phyloP scores from a whole-genome alignment of 2,113 vertebrate genomes.

The Sigmodon hispidus region DNA sequence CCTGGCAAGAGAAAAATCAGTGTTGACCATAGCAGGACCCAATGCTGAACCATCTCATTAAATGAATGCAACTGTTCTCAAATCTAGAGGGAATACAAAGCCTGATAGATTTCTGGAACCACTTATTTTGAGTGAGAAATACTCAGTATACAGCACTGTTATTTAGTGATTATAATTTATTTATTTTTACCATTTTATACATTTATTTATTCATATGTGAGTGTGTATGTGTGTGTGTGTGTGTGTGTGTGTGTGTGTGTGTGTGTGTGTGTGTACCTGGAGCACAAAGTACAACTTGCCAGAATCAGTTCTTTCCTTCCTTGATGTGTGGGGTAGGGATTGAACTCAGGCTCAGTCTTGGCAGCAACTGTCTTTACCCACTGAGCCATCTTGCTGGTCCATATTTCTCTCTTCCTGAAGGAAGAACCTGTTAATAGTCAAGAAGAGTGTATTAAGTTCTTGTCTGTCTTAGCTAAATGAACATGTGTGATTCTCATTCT shows the following conservation, averaged over 20 bases:
- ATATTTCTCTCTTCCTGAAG: not conserved
- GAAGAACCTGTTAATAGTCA: not conserved
- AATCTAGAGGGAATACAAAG: not conserved
- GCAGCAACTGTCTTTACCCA: not conserved
- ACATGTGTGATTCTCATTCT: not conserved
- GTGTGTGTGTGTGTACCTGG: not conserved
- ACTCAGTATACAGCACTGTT: not conserved
- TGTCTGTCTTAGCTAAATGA: constrained; percentile 4
- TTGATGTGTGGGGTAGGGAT: not conserved
- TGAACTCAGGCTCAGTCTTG: not conserved
- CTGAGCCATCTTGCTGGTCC: no score
- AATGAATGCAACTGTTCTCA: not conserved
- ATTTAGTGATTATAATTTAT: not conserved
- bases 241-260: not conserved
- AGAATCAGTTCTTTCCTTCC: not conserved
- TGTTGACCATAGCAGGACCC: not conserved
- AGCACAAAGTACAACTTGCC: no score
- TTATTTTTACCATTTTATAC: not conserved
- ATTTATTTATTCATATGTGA: not conserved
- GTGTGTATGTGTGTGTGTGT: not conserved
- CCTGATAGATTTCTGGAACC: not conserved
- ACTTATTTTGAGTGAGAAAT: not conserved
- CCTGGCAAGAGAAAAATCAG: not conserved
- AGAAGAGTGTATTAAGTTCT: not conserved
- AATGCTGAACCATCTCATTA: not conserved